phyloP scores from a whole-genome alignment of 2,888 invertebrate genomes.

The Bimastos eiseni region DNA sequence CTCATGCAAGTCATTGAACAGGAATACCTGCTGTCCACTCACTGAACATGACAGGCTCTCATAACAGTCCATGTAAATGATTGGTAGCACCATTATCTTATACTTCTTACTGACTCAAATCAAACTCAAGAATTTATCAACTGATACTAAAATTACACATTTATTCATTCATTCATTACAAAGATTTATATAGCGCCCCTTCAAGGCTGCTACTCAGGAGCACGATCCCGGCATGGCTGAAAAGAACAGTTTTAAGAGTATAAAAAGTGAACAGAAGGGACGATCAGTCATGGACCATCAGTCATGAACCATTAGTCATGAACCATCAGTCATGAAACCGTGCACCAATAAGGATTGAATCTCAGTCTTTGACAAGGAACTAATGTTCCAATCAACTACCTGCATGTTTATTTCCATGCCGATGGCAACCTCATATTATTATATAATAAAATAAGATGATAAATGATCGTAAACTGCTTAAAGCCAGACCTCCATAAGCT shows the following conservation, averaged over 20 bases:
- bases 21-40: background rate
- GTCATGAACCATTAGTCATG: too few species aligned
- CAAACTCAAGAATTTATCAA: background rate
- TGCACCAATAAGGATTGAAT: background rate
- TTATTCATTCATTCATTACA: background rate
- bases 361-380: background rate
- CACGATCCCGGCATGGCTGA: too few species aligned
- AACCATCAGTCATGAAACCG: too few species aligned
- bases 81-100: background rate
- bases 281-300: too few species aligned
- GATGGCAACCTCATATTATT: background rate
- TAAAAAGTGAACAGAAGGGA: too few species aligned
- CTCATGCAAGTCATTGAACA: background rate
- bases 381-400: background rate
- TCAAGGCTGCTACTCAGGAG: too few species aligned
- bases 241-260: too few species aligned
- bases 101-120: background rate
- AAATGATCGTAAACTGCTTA: background rate
- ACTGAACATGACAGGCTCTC: background rate
- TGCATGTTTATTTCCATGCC: background rate
- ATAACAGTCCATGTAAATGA: background rate
- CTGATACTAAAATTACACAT: background rate
- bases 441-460: background rate
- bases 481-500: slow-evolving; percentile 79
- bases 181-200: too few species aligned